phyloP scores from a whole-genome alignment of 2,888 invertebrate species.

The Scaptomyza tumidula region DNA sequence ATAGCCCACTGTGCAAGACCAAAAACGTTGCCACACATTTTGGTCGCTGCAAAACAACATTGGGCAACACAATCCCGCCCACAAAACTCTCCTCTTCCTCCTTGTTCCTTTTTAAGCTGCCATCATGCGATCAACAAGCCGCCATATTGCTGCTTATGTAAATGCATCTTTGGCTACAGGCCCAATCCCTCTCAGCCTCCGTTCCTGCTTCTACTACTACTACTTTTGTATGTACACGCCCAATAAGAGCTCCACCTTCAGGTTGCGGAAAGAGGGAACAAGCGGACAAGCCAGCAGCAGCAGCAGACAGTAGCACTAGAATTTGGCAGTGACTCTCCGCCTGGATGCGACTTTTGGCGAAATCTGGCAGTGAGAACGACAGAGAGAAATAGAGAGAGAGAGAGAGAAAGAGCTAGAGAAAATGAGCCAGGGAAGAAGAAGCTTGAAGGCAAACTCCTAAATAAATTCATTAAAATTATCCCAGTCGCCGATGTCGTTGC shows the following conservation, averaged over 20 bases:
- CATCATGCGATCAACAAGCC: conserved; percentile 53
- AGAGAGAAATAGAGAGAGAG: conserved; percentile 2
- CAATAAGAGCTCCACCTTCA: conserved; percentile 48
- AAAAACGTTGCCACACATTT: conserved; percentile 82
- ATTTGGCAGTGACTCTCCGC: conserved; percentile 6
- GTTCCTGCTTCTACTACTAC: background rate
- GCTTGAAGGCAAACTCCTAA: conserved; percentile 65
- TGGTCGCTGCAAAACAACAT: conserved; percentile 77
- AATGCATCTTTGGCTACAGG: conserved; percentile 45
- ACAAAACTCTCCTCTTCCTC: conserved; percentile 3
- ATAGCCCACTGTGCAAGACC: conserved; percentile 79
- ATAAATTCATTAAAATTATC: conserved; percentile 82
- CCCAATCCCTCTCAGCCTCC: background rate
- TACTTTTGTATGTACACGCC: conserved; percentile 36
- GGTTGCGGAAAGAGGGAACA: background rate
- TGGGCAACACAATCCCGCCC: conserved; percentile 42
- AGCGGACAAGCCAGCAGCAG: conserved; percentile 2
- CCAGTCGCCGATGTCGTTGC: conserved; percentile 62
- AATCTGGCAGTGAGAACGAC: conserved; percentile 42
- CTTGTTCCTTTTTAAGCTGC: background rate
- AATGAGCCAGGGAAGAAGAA: conserved; percentile 13
- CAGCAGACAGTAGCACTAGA: conserved; percentile 4
- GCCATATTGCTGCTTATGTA: conserved; percentile 74
- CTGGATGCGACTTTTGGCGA: conserved; percentile 32
- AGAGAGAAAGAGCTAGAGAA: background rate